Base-by-base conservation (phyloP, 2,797 vertebrate genomes). In the Luscinia luscinia region DNA sequence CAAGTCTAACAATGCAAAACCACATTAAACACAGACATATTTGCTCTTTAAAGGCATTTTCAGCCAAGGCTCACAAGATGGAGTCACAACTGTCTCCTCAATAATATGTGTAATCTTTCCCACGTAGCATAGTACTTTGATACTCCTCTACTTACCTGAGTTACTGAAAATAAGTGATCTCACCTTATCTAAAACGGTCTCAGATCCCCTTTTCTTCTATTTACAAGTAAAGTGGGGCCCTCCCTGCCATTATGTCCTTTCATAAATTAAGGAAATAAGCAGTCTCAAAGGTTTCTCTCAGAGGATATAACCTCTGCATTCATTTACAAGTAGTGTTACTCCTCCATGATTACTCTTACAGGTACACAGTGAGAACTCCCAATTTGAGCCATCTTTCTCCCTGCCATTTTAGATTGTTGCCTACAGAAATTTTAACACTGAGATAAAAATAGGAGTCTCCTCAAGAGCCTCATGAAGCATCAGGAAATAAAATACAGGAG, bases 1-100 rank as follows among this genome's bases (percentile, higher is more conserved):
- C 21, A 9, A 92, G 90, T 91, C 92, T 89, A 82, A 92, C 87
- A 96, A 92, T 89, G 87, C 78, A 66, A 89, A 95, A 92, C 91
- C 89, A 77, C 84, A 58, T 79, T 74, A 89, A 94, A 68, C 23
- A 11, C 40, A 83, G 70, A 90, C 85, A 61, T 78, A 72, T 67
- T 94, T 94, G 57, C 54, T 95, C 77, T 94, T 88, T 89, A 72
- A 94, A 86, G 59, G 59, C 45, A 59, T 92, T 95, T 92, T 80
- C 77, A 89, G 67, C 45, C 45, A 82, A 73, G 59, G 84, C 36
- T 67, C 12, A 45, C 41, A 89, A 70, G 45, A 75, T 30, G n/a
- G 57, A 90, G 40, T 72, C 61, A 91, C 36, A 20, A 68, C 23
- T 38, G 36, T 89, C 87, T 94, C 51, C 46, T 87, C 62, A 87